Conservation (phyloP, 2,797 vertebrate genomes). For the Borostomias antarcticus region DNA sequence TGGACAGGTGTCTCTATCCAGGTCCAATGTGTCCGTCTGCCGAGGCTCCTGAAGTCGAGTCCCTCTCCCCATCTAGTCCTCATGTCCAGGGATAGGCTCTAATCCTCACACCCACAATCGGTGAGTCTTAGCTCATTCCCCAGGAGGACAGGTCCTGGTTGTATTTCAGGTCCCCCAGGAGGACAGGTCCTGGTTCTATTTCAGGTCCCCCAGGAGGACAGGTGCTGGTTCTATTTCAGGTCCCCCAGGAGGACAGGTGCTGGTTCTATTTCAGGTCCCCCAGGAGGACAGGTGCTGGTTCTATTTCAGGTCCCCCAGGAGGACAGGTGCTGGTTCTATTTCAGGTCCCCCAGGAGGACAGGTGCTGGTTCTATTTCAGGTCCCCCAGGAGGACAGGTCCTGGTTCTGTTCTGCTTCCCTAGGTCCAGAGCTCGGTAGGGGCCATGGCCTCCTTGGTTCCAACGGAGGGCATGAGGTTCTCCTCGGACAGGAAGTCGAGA, state of each 20-base stretch:
- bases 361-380: conserved; percentile 11
- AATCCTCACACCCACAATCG: too few relatives aligned
- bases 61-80: conserved; percentile 6
- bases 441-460: conserved; percentile 96
- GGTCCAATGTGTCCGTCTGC: too few relatives aligned
- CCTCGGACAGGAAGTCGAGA: conserved; percentile 90
- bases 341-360: not conserved
- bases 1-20: too few relatives aligned
- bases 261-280: not conserved
- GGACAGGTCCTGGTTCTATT: too few relatives aligned
- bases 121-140: too few relatives aligned
- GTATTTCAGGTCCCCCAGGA: too few relatives aligned
- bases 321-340: not conserved
- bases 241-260: too few relatives aligned
- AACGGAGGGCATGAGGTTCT: conserved; percentile 92
- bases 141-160: too few relatives aligned
- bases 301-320: not conserved
- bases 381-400: not conserved
- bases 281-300: conserved; percentile 7
- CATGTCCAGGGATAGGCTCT: not conserved
- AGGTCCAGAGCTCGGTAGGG: conserved; percentile 97
- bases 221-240: too few relatives aligned
- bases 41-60: too few relatives aligned
- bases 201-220: too few relatives aligned
- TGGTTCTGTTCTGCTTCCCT: conserved; percentile 36